Percentiles rank a stretch among this genome's conserved stretches.
Evolutionary conservation across 1,140 invertebrate genomes (phyloP).

Genomic region (Drosophila quadrilineata): DNA sequence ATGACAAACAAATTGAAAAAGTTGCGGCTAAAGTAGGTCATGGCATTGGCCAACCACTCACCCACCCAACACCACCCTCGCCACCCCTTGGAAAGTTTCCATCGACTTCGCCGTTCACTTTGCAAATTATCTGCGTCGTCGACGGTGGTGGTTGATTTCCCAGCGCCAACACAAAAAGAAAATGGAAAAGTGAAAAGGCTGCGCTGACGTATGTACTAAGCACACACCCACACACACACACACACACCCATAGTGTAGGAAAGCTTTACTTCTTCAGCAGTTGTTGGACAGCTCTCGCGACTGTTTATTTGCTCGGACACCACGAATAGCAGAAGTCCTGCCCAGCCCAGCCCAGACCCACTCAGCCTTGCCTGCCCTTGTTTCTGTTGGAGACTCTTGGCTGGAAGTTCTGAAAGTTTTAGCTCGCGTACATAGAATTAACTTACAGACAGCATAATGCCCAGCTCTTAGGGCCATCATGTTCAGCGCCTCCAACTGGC

Average conservation of each 20-base stretch:
- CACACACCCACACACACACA: constrained; percentile 7
- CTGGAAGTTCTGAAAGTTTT: constrained; percentile 16
- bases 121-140: constrained; percentile 69
- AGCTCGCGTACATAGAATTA: constrained; percentile 15
- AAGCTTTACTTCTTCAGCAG: constrained; percentile 25
- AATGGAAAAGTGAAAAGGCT: constrained; percentile 61
- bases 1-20: constrained; percentile 69
- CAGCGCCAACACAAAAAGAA: constrained; percentile 54
- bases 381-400: neutral
- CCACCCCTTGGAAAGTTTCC: no score
- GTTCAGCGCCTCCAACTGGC: constrained; percentile 20
- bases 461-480: constrained; percentile 22
- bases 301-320: constrained; percentile 63
- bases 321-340: no score
- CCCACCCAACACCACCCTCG: neutral
- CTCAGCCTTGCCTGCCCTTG: constrained; percentile 13
- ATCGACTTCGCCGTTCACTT: constrained; percentile 51
- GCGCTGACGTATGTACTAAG: constrained; percentile 57
- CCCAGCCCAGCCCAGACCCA: no score
- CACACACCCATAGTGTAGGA: neutral
- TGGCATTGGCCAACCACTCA: constrained; percentile 48
- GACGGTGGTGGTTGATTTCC: constrained; percentile 66
- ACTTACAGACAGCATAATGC: constrained; percentile 25
- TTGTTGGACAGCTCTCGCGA: constrained; percentile 29
- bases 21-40: constrained; percentile 67